Evolutionary conservation across 2,888 invertebrate genomes (phyloP).

Genomic region (Germaria angustata): DNA sequence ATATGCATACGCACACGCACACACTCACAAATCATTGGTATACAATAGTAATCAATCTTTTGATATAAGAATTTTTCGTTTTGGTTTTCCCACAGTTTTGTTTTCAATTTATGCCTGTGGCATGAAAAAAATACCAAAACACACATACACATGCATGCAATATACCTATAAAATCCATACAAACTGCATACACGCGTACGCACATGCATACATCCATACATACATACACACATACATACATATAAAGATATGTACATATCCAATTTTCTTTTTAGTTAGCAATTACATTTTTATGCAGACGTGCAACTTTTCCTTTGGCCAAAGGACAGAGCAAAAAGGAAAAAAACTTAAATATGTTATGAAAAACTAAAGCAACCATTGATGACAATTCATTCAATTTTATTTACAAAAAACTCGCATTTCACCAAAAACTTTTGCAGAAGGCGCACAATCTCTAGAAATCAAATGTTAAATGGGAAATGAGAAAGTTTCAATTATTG

Average conservation of each 20-base stretch:
- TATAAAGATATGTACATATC: conserved; percentile 10
- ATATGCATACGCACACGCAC: not conserved
- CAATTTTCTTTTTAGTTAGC: conserved; percentile 55
- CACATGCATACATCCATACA: not conserved
- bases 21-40: not conserved
- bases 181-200: not conserved
- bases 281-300: conserved; percentile 63
- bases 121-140: not conserved
- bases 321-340: not conserved
- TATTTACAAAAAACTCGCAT: not conserved
- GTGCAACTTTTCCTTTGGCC: conserved; percentile 46
- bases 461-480: not conserved
- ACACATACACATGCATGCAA: not conserved
- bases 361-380: conserved; percentile 16
- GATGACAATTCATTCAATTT: conserved; percentile 23
- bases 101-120: conserved; percentile 35
- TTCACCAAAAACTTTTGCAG: not conserved
- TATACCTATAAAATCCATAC: not conserved
- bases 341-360: conserved; percentile 3
- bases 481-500: not conserved
- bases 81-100: conserved; percentile 22
- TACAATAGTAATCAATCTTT: conserved; percentile 55
- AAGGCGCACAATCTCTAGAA: not conserved
- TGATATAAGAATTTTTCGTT: conserved; percentile 48
- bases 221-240: not conserved